Percentiles rank a stretch among this genome's conserved stretches.
phyloP scores from a whole-genome alignment of 1,140 invertebrate genomes.

The Yoshiicerus persimilis region DNA sequence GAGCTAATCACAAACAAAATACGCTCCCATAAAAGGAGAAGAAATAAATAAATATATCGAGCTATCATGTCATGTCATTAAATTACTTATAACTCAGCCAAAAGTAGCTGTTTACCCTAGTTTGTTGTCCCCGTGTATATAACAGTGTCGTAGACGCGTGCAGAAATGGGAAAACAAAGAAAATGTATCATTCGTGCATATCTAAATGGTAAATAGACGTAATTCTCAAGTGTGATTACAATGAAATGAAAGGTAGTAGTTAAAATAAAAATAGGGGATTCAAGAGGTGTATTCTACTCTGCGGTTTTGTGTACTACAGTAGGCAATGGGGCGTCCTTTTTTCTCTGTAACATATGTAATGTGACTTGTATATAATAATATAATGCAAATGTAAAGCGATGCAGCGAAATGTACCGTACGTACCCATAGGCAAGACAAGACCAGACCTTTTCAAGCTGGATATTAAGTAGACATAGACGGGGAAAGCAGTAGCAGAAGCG shows the following conservation, averaged over 20 bases:
- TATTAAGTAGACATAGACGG: background rate
- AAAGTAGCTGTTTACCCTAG: background rate
- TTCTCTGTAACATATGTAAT: background rate
- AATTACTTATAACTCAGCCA: background rate
- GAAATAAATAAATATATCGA: slow-evolving; percentile 1
- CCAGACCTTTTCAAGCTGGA: background rate
- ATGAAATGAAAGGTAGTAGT: slow-evolving; percentile 4
- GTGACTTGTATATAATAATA: background rate
- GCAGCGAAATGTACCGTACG: background rate
- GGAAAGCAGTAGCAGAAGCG: background rate
- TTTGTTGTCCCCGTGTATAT: background rate
- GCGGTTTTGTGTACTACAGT: background rate
- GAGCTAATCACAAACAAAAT: background rate
- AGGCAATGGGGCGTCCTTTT: background rate
- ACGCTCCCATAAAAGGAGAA: background rate
- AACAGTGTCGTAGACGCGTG: background rate
- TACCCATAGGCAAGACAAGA: background rate
- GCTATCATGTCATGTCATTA: slow-evolving; percentile 3
- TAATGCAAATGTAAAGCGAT: background rate
- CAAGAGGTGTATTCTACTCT: background rate
- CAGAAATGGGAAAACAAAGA: background rate
- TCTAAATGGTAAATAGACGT: background rate
- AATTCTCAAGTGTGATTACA: background rate
- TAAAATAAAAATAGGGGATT: slow-evolving; percentile 5
- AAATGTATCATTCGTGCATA: background rate